Base-by-base conservation (phyloP, 2,113 vertebrate species). In the Hippocampus abdominalis region DNA sequence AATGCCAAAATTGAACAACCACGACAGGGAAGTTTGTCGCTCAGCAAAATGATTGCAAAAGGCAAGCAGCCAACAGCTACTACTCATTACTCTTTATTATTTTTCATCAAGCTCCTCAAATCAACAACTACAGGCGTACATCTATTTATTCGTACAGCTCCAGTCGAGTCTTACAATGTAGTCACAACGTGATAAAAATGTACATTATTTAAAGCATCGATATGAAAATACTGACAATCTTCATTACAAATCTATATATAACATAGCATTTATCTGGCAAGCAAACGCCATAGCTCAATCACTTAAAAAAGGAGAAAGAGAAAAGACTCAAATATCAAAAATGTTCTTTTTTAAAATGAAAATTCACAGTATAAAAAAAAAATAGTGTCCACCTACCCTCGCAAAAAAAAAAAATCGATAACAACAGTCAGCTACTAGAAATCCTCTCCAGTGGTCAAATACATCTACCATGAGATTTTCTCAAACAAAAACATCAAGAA, bases 221-320 rank as follows among this genome's bases (percentile, higher is more conserved):
- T 93, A 91, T 82, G 90, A 93, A 93, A 93, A 93, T 93, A 93
- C 91, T 92, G 92, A 91, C 83, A 83, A 83, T 92, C 84, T 89
- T 89, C 81, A 90, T 88, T 91, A 93, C 76, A 93, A 93, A 92
- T 92, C 91, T 92, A 92, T 87, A 91, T 77, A 64, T 46, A 46
- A 75, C 84, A 84, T 85, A 89, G 71, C 75, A 90, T 91, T 91
- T 86, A 88, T 90, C 87, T 86, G 90, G 76, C 83, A 86, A 92
- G 86, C 87, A 86, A 78, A 39, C 86, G 88, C 87, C 80, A 86
- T 85, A 85, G 81, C 85, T 90, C 25, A 64, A 89, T 88, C 71
- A 74, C 69, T 87, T 79, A 82, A 73, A 73, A 76, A 57, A 40
- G 74, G 63, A 74, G 64, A 59, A 16, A 29, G 27, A 73, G 15